Base-by-base conservation (phyloP, 2,797 vertebrate species). In the Erpetoichthys calabaricus region DNA sequence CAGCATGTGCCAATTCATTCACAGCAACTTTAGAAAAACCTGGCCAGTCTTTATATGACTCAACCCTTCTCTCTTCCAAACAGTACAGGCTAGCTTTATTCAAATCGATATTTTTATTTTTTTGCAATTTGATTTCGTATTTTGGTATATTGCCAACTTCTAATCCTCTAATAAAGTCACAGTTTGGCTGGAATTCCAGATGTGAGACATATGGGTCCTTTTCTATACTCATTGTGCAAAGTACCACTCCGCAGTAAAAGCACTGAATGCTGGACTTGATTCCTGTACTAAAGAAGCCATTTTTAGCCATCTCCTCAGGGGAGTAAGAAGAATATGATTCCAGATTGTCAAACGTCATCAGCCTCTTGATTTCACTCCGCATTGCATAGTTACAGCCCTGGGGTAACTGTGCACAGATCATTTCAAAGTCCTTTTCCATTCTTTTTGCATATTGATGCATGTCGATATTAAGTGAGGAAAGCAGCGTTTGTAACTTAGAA, bases 341-440 rank as follows among this genome's bases (percentile, higher is more conserved):
- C 47, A 41, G 61, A 6, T 49, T 46, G 8, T 58, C 45, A 42
- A 75, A 75, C 1, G 65, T 68, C 59, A 67, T 65, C 3, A 75
- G 46, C 7, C 71, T 53, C 10, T 49, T 61, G 9, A 45, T 53
- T 46, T 78, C 70, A 3, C 58, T 72, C 53, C 67, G 64, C 70
- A 74, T 73, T 7, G 50, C 4, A 7, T 58, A 6, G 25, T 69
- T 69, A 51, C 70, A 75, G 9, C 59, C 59, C 6, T 53, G 63
- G 56, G 45, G 53, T 51, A 67, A 50, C 47, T 65, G 59, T 1
- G 49, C 51, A 1, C 46, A 8, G 5, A 58, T 54, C 43, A 59
- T 7, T 4, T 53, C 57, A 2, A 64, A 6, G 6, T 64, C 45
- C 10, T 57, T 44, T 10, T 71, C 63, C 1, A 10, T 4, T 3